Evolutionary conservation across 2,888 invertebrate genomes (phyloP).

Genomic region (Petrolisthes manimaculis): DNA sequence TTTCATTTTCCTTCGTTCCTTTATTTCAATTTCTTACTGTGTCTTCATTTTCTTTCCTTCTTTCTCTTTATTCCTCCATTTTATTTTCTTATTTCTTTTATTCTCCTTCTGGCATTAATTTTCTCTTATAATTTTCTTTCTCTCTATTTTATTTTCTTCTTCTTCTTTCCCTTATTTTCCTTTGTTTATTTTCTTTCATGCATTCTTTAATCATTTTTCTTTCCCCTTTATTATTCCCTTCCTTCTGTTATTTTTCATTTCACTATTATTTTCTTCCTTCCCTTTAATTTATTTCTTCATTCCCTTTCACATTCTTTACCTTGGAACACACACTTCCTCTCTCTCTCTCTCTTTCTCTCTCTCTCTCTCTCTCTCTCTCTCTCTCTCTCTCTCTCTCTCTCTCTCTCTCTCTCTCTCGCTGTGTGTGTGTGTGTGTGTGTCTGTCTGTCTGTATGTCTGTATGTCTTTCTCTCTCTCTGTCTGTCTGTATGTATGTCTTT

Average conservation of each 20-base stretch:
- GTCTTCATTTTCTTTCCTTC: no score
- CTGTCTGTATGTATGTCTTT: no score
- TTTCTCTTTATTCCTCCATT: no score
- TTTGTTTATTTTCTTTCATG: neutral
- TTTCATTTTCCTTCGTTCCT: no score
- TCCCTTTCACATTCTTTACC: neutral
- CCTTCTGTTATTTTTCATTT: neutral
- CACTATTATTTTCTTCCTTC: neutral
- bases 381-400: neutral
- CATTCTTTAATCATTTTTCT: neutral
- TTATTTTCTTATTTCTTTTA: no score
- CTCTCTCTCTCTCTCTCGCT: no score
- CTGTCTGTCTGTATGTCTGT: no score
- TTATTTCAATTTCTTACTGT: no score
- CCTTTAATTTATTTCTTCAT: neutral
- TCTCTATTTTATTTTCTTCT: neutral
- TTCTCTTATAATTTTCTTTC: neutral
- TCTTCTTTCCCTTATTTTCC: neutral
- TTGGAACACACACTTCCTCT: neutral
- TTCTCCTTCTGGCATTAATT: no score
- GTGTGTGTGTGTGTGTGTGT: no score
- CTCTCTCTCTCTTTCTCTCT: neutral
- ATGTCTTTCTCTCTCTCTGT: no score
- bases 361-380: neutral
- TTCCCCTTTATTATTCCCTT: neutral